Evolutionary conservation across 2,888 invertebrate genomes (phyloP).

Genomic region (Gordius sp.): DNA sequence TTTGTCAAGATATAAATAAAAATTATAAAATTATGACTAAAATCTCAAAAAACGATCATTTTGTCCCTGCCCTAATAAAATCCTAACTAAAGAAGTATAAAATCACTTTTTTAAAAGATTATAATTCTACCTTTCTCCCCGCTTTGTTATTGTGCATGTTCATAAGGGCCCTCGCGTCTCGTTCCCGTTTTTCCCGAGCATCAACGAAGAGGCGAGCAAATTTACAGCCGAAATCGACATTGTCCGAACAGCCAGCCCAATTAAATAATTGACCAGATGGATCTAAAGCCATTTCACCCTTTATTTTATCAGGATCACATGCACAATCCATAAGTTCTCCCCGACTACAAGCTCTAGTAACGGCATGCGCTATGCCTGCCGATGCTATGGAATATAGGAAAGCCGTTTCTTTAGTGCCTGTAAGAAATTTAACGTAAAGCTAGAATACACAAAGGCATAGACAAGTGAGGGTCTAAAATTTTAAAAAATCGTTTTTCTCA

Average conservation of each 20-base stretch:
- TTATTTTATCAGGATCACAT: slow-evolving; percentile 28
- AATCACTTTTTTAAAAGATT: no score
- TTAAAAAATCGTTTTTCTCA: neutral
- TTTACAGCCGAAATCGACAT: slow-evolving; percentile 41
- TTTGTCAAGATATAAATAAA: no score
- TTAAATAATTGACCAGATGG: neutral
- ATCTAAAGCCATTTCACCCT: neutral
- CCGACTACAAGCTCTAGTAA: slow-evolving; percentile 35
- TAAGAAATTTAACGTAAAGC: no score
- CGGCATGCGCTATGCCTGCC: slow-evolving; percentile 35
- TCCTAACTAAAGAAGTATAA: no score
- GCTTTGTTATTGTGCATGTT: slow-evolving; percentile 86
- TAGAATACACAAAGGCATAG: no score
- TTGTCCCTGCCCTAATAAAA: no score
- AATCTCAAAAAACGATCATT: no score
- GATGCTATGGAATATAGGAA: slow-evolving; percentile 36
- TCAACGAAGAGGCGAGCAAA: slow-evolving; percentile 68
- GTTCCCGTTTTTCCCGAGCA: slow-evolving; percentile 41
- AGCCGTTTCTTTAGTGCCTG: slow-evolving; percentile 31
- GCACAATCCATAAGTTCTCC: slow-evolving; percentile 37
- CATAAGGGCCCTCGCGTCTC: slow-evolving; percentile 63
- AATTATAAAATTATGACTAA: no score
- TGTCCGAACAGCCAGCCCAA: slow-evolving; percentile 58
- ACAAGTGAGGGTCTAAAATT: no score
- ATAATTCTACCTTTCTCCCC: slow-evolving; percentile 70